Conservation (phyloP, 2,888 invertebrate genomes). For the Megaustenia siamemsis region DNA sequence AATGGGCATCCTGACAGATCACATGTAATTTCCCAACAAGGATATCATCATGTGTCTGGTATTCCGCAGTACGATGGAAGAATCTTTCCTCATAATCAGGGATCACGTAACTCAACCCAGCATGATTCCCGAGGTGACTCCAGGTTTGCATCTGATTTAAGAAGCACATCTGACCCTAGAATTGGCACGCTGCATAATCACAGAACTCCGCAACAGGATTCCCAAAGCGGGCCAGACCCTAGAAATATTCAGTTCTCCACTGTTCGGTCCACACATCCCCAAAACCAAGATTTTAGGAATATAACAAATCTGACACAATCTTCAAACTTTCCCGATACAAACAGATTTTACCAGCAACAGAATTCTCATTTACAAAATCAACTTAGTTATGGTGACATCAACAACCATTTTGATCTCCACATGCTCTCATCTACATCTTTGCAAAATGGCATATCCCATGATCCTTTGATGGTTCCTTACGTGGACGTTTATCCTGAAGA, state of each 20-base stretch:
- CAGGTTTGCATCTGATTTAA: slow-evolving; percentile 17
- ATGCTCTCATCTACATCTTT: slow-evolving; percentile 73
- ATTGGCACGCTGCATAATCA: background rate
- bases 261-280: background rate
- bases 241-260: slow-evolving; percentile 28
- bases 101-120: background rate
- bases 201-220: slow-evolving; percentile 6
- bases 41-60: background rate
- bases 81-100: background rate
- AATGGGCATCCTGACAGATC: slow-evolving; percentile 11
- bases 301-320: background rate
- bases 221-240: slow-evolving; percentile 20
- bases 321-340: slow-evolving; percentile 37
- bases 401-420: slow-evolving; percentile 35
- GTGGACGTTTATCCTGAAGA: slow-evolving; percentile 73
- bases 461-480: slow-evolving; percentile 77
- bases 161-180: slow-evolving; percentile 18
- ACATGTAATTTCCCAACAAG: slow-evolving; percentile 28
- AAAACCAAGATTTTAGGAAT: background rate
- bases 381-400: background rate
- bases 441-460: slow-evolving; percentile 81
- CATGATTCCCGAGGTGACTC: slow-evolving; percentile 36
- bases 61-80: slow-evolving; percentile 15
- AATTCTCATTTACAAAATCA: slow-evolving; percentile 22
- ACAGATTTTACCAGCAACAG: slow-evolving; percentile 27